These are phyloP conservation scores for Apeira syringaria DNA, from an alignment of 2,888 invertebrate species.

Conservation along the genomic window DNA sequence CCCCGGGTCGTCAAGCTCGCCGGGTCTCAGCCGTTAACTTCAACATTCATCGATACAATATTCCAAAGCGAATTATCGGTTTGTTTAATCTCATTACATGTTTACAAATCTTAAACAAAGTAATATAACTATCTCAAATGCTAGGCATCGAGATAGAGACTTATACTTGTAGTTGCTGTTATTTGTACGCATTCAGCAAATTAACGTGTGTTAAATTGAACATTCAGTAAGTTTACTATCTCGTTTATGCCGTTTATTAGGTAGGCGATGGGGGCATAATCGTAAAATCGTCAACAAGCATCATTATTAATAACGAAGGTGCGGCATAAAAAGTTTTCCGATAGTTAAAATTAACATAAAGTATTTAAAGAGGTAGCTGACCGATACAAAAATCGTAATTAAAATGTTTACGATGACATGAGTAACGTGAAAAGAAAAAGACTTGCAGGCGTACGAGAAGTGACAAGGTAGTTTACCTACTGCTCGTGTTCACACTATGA, in stretches of 20 bases:
- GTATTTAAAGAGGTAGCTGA: conserved; percentile 10
- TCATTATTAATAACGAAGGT: conserved; percentile 19
- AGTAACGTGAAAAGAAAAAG: not conserved
- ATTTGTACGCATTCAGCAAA: conserved; percentile 7
- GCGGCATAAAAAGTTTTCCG: conserved; percentile 18
- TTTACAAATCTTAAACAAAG: no score
- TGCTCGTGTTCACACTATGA: no score
- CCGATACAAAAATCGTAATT: conserved; percentile 8
- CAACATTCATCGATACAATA: no score
- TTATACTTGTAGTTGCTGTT: conserved; percentile 9
- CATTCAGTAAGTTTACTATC: conserved; percentile 16
- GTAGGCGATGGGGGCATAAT: conserved; percentile 16
- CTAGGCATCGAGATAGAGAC: no score
- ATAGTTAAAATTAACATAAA: conserved; percentile 15
- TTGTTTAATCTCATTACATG: no score
- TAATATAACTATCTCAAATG: no score
- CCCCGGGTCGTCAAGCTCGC: no score
- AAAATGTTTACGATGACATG: conserved; percentile 2
- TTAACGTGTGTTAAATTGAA: conserved; percentile 8
- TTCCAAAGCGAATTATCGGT: no score
- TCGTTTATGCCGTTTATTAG: conserved; percentile 17
- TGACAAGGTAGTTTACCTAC: no score
- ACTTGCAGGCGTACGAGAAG: no score
- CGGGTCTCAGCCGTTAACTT: no score
- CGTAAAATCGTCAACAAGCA: conserved; percentile 18